Base-by-base conservation (phyloP, 2,888 invertebrate species). In the Spialia ferax region DNA sequence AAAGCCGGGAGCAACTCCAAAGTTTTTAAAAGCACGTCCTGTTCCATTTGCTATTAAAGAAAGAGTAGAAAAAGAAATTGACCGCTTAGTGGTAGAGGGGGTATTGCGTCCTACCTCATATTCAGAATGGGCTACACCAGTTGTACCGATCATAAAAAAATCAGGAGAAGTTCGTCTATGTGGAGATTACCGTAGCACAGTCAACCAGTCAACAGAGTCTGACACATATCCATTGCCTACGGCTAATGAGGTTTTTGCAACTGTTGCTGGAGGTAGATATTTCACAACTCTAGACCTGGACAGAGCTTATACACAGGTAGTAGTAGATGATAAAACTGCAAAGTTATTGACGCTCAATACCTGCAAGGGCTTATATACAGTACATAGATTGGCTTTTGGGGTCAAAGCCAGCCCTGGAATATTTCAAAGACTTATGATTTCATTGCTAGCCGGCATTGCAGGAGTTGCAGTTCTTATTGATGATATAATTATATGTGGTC, bases 121-220 rank as follows among this genome's bases (percentile, higher is more conserved):
- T 57, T 72, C 71, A 8, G 68, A 72, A 26, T 80, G 79, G 79
- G 77, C 77, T 13, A 78, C 76, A 42, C 78, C 79, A 1, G 70
- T 79, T 1, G 78, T 79, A 42, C 70, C 72, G 7, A 73, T 78
- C n/a, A 48, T 71, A 6, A 78, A 78, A 35, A 68, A 64, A 26
- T 59, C 60, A 4, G 74, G 72, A 1, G 71, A 73, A 10, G 72
- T 75, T 10, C 57, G 76, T 8, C 32, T 75, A 3, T 74, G 73
- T 60, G 73, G 72, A 0, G 75, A 75, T 20, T 73, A 76, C 26
- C 67, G 72, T 0, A 71, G 66, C 35, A 77, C 75, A 4, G 73
- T 72, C 0, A 75, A 77, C 59, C 60, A 71, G 52, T 74, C 71
- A 7, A 72, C 71, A 20, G 73, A 75, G 26, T 68, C 69, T 15